These are phyloP conservation scores for Allygus modestus DNA, from an alignment of 2,888 invertebrate genomes.

Conservation along the genomic window DNA sequence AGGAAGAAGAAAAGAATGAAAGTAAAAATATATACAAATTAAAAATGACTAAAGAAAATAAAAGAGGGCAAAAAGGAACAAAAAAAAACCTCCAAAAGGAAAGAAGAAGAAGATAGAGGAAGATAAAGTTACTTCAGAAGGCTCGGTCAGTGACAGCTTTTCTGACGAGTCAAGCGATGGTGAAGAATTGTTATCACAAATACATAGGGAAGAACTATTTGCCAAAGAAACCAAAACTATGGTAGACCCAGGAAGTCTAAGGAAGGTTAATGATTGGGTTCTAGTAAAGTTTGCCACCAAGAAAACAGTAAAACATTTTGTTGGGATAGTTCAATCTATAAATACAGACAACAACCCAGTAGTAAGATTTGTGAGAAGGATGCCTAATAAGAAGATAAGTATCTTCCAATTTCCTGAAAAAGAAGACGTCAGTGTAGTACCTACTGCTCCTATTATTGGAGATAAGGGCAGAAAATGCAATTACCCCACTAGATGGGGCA, in stretches of 20 bases:
- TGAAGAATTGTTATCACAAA: neutral
- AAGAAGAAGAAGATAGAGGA: neutral
- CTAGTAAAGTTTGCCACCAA: constrained; percentile 23
- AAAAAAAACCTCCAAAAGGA: neutral
- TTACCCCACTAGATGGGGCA: no score
- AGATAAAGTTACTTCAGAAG: constrained; percentile 36
- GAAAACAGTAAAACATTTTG: constrained; percentile 45
- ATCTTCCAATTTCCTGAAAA: constrained; percentile 51
- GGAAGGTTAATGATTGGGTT: constrained; percentile 49
- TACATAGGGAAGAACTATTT: constrained; percentile 32
- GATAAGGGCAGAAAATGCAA: no score
- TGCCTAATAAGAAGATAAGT: constrained; percentile 25
- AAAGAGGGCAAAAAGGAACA: neutral
- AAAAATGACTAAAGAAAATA: neutral
- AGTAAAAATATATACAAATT: neutral
- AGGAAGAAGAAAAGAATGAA: constrained; percentile 23
- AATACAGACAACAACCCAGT: constrained; percentile 1
- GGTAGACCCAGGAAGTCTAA: constrained; percentile 8
- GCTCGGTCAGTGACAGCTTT: constrained; percentile 18
- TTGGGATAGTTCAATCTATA: constrained; percentile 23
- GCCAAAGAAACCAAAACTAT: constrained; percentile 24
- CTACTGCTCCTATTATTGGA: no score
- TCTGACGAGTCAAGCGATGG: constrained; percentile 47
- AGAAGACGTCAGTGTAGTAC: constrained; percentile 23
- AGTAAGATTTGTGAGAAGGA: constrained; percentile 40